Conservation (phyloP, 2,888 invertebrate genomes). For the Anthoptus insignis region DNA sequence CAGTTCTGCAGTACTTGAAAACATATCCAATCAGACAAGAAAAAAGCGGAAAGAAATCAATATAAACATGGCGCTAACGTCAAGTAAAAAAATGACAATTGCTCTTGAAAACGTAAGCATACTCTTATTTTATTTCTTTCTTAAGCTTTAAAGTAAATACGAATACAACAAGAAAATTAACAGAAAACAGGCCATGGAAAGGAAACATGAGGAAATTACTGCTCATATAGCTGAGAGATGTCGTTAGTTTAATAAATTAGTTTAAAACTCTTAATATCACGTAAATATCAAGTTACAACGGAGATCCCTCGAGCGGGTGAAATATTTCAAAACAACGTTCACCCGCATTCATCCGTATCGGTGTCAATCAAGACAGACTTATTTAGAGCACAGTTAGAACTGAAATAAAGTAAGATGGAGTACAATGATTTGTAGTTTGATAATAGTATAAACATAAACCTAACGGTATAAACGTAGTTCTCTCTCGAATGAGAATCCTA, state of each 20-base stretch:
- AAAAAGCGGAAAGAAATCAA: too few species aligned
- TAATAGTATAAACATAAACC: too few species aligned
- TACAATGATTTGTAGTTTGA: too few species aligned
- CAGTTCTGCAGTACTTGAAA: too few species aligned
- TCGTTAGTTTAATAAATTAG: background rate
- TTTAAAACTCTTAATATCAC: constrained; percentile 3
- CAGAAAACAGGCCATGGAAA: constrained; percentile 4
- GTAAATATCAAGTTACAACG: constrained; percentile 9
- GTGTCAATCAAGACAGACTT: constrained; percentile 23
- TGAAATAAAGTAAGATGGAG: background rate
- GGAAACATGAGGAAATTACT: background rate
- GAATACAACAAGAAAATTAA: constrained; percentile 1
- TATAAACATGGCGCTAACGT: too few species aligned
- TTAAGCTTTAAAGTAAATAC: too few species aligned
- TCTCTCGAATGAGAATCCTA: too few species aligned
- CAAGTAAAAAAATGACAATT: too few species aligned
- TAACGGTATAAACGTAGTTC: too few species aligned
- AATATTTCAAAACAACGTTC: constrained; percentile 24
- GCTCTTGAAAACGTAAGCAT: too few species aligned
- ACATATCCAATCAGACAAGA: too few species aligned
- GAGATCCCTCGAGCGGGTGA: constrained; percentile 12
- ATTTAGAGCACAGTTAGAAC: background rate
- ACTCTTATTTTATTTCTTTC: too few species aligned
- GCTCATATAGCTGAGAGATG: background rate
- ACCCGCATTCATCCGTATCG: constrained; percentile 9